These are phyloP conservation scores for Lingula anatina DNA, from an alignment of 2,888 invertebrate species.

Conservation along the genomic window DNA sequence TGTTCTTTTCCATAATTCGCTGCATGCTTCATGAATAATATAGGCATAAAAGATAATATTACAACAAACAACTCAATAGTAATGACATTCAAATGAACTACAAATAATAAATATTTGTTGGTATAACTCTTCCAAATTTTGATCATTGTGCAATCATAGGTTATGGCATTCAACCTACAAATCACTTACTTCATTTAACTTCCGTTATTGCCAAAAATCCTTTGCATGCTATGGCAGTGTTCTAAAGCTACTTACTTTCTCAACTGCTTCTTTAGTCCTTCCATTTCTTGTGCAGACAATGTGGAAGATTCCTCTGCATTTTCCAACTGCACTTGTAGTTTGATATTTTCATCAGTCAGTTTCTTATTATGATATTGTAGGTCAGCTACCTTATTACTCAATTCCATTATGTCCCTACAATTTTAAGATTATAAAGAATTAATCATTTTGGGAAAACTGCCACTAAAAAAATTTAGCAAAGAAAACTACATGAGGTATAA, in stretches of 20 bases:
- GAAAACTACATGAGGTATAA: not conserved
- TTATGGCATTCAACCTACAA: too few species aligned
- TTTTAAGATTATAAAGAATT: not conserved
- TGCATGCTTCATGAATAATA: conserved; percentile 20
- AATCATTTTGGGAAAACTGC: not conserved
- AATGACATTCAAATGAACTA: too few species aligned
- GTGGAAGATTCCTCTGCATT: conserved; percentile 22
- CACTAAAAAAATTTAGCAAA: not conserved
- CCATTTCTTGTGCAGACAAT: conserved; percentile 13
- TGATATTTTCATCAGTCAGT: conserved; percentile 22
- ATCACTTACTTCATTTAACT: too few species aligned
- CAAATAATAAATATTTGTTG: too few species aligned
- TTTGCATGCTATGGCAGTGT: not conserved
- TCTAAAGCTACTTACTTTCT: conserved; percentile 18
- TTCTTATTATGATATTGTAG: conserved; percentile 24
- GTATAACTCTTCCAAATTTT: too few species aligned
- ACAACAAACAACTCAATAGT: too few species aligned
- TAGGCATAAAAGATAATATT: too few species aligned
- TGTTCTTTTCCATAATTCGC: conserved; percentile 19
- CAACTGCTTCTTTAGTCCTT: conserved; percentile 17
- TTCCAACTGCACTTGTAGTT: conserved; percentile 24
- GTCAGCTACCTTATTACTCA: conserved; percentile 18
- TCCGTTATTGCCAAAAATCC: too few species aligned
- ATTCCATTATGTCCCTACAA: conserved; percentile 16
- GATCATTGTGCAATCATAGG: too few species aligned